phyloP scores from a whole-genome alignment of 1,140 invertebrate species.

The Aphaenogaster rudis region DNA sequence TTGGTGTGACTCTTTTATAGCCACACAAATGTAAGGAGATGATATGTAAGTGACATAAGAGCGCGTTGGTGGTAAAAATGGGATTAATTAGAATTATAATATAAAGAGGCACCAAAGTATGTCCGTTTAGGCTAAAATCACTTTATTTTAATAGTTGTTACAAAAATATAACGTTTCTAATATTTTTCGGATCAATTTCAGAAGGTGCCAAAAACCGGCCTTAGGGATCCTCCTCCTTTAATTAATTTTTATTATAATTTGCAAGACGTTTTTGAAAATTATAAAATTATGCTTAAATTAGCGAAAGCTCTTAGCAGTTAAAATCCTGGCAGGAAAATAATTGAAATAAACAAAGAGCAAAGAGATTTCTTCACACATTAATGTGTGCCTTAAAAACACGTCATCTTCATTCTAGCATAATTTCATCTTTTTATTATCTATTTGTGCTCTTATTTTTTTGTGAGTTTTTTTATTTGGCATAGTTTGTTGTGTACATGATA shows the following conservation, averaged over 20 bases:
- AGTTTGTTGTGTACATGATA: constrained; percentile 14
- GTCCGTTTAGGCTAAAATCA: too few relatives aligned
- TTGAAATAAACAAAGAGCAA: not conserved
- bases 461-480: not conserved
- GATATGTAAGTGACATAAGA: too few relatives aligned
- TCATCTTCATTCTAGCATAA: not conserved
- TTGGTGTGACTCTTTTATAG: too few relatives aligned
- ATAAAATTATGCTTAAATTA: not conserved
- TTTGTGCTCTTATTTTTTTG: not conserved
- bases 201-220: too few relatives aligned
- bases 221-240: not conserved
- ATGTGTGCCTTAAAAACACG: not conserved
- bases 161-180: too few relatives aligned
- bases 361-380: constrained; percentile 5
- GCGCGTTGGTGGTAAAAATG: too few relatives aligned
- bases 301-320: not conserved
- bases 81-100: too few relatives aligned
- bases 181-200: too few relatives aligned
- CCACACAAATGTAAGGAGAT: too few relatives aligned
- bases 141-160: too few relatives aligned
- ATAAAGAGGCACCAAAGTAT: too few relatives aligned
- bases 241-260: not conserved
- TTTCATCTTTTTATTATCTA: constrained; percentile 33
- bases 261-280: not conserved
- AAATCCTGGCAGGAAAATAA: not conserved